Conservation (phyloP, 2,113 vertebrate genomes). For the Loxodonta africana region DNA sequence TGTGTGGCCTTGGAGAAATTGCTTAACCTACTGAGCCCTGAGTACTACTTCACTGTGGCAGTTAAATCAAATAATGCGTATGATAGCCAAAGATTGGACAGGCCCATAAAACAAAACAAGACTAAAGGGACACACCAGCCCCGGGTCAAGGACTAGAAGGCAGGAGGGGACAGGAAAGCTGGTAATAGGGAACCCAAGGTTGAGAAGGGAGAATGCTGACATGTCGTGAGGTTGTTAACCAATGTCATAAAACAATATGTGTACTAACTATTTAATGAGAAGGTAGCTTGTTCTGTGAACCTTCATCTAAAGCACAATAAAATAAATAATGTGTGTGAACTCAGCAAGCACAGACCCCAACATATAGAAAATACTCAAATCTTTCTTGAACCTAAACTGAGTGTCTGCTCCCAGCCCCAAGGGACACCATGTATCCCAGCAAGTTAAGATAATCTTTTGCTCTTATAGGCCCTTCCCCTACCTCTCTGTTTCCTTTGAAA, state of each 20-base stretch:
- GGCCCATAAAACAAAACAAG: too few relatives aligned
- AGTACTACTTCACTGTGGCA: not conserved
- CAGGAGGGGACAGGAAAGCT: too few relatives aligned
- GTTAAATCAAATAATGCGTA: not conserved
- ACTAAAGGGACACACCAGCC: too few relatives aligned
- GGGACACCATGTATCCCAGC: not conserved
- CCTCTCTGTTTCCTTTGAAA: not conserved
- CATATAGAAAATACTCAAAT: not conserved
- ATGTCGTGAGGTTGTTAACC: too few relatives aligned
- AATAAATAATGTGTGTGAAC: not conserved
- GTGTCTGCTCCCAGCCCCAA: not conserved
- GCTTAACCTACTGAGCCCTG: not conserved
- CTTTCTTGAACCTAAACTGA: conserved; percentile 35
- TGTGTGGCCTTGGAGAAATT: not conserved
- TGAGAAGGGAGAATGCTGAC: too few relatives aligned
- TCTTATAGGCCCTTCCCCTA: conserved; percentile 7
- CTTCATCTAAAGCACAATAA: too few relatives aligned
- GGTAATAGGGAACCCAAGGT: too few relatives aligned
- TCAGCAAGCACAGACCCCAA: not conserved
- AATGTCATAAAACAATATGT: too few relatives aligned
- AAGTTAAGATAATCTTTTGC: not conserved
- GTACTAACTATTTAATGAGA: too few relatives aligned
- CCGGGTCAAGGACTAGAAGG: too few relatives aligned
- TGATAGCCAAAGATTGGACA: too few relatives aligned
- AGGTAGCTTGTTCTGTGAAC: too few relatives aligned